phyloP scores from a whole-genome alignment of 53 echinoderm and acorn worm genomes.

The Arbacia lixula region DNA sequence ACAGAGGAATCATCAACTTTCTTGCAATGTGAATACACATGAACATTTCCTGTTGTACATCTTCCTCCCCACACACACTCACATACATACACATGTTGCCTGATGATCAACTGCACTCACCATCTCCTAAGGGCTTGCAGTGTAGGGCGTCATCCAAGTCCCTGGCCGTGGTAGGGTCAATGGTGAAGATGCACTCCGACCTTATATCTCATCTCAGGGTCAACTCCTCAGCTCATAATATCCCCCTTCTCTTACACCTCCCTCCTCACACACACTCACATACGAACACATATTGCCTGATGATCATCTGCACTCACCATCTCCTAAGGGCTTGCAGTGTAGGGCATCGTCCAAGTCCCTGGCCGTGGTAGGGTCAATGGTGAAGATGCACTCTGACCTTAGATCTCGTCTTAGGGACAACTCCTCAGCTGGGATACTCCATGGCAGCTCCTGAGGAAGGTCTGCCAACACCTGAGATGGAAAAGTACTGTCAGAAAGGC shows the following conservation, averaged over 20 bases:
- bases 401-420: slow-evolving; percentile 71
- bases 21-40: too few relatives aligned
- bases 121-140: slow-evolving; percentile 67
- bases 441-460: slow-evolving; percentile 79
- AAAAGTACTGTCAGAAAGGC: too few relatives aligned
- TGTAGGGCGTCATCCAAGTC: slow-evolving; percentile 91
- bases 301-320: slow-evolving; percentile 61
- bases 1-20: too few relatives aligned
- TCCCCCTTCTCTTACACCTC: too few relatives aligned
- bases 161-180: slow-evolving; percentile 89
- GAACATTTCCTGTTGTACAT: too few relatives aligned
- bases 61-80: too few relatives aligned
- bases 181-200: slow-evolving; percentile 83
- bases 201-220: slow-evolving; percentile 65
- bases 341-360: slow-evolving; percentile 96
- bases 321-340: slow-evolving; percentile 70
- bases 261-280: neutral
- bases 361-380: slow-evolving; percentile 95
- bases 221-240: slow-evolving; percentile 45
- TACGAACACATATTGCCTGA: neutral
- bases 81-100: too few relatives aligned
- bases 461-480: slow-evolving; percentile 72
- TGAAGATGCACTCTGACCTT: slow-evolving; percentile 85
- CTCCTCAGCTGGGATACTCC: slow-evolving; percentile 82
- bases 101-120: too few relatives aligned